Evolutionary conservation across 2,888 invertebrate species (phyloP), one percentile per base, ranked within the genome.

Genomic region (Brassicogethes aeneus): DNA sequence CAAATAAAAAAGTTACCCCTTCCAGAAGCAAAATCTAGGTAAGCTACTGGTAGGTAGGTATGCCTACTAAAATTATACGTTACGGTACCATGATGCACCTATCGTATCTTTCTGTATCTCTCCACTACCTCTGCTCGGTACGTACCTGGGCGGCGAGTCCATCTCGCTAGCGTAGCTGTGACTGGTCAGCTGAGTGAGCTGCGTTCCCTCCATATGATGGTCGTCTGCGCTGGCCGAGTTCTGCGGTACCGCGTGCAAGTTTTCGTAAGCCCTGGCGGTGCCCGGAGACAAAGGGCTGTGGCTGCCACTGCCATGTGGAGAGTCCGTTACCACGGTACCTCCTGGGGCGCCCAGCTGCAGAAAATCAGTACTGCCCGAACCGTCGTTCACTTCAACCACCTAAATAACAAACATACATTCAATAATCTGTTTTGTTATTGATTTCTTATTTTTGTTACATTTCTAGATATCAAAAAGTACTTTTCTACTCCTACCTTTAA

Each of bases 161-260:
- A 57, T 50, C 5, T 51, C 54, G 8, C 61, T 63, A 3, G 64
- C 56, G 40, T 65, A 66, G 44, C 60, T 65, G 41, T 67, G 66
- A 41, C 56, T 65, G 33, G 65, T 65, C 16, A 67, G 55, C 40
- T 63, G 66, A 2, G 66, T 67, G 5, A 67, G 50, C 44, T 66
- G 65, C 3, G 62, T 57, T 8, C 53, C 52, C 38, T 57, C 60
- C 36, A 39, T 46, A 39, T 44, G 56, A 31, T 59, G 60, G 16
- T 61, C 59, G 7, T 53, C 54, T n/a, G 55, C 45, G 3, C 56
- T 17, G 5, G 15, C 34, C n/a, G n/a, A n/a, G n/a, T n/a, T n/a
- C n/a, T n/a, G n/a, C n/a, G 50, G 52, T 30, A 53, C 45, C 8
- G 47, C 32, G 36, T 45, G 45, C 15, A 47, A 50, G 15, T 56